phyloP scores from a whole-genome alignment of 2,888 invertebrate species.

The Amphipoea lucens region DNA sequence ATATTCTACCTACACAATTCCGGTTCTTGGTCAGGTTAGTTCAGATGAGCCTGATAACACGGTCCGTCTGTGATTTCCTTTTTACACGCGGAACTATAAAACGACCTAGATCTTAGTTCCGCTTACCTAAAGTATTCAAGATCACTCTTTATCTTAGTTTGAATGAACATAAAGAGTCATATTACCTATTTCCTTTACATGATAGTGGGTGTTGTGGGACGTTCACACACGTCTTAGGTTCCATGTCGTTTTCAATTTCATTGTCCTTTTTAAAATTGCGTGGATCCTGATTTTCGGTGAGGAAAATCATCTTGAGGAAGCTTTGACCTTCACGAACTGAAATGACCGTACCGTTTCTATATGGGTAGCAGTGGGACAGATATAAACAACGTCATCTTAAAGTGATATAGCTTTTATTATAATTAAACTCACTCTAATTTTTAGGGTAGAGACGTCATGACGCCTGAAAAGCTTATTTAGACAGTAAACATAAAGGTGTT shows the following conservation, averaged over 20 bases:
- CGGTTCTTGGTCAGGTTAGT: conserved; percentile 39
- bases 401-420: neutral
- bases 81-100: conserved; percentile 55
- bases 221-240: neutral
- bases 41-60: conserved; percentile 30
- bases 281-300: neutral
- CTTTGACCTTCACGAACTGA: neutral
- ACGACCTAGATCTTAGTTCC: conserved; percentile 56
- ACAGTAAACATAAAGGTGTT: conserved; percentile 15
- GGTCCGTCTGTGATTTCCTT: conserved; percentile 57
- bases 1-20: conserved; percentile 38
- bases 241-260: neutral
- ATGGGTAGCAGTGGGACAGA: neutral
- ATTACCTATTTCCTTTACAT: neutral
- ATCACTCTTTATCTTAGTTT: conserved; percentile 30
- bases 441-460: neutral
- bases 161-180: neutral
- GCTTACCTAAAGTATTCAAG: conserved; percentile 50
- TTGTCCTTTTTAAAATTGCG: neutral
- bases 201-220: neutral
- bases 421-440: neutral
- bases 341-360: neutral
- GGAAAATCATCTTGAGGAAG: neutral
- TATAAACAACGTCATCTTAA: no score
- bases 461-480: conserved; percentile 14